Base-by-base conservation (phyloP, 2,797 vertebrate species). In the Spinus olivaceus region DNA sequence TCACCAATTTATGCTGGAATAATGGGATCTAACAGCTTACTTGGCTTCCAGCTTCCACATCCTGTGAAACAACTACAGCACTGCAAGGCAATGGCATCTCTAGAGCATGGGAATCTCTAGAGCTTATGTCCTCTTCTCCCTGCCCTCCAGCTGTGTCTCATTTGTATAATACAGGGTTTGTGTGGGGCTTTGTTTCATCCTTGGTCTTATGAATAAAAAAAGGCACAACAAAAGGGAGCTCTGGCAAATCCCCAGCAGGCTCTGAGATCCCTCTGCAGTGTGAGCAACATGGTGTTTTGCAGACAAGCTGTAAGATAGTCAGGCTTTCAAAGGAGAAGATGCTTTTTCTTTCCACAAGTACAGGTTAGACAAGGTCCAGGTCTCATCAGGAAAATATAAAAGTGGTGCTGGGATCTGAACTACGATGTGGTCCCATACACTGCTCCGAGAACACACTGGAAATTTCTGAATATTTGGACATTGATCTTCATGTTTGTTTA, bases 171-270 rank as follows among this genome's bases (percentile, higher is more conserved):
- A 32, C 61, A 79, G 64, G 30, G 33, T 54, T 60, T 95, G 82
- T 90, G 59, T 35, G 83, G 44, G 59, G 59, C 87, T 93, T 95
- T 93, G 86, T 95, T 76, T 89, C 51, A 37, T 90, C 64, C 49
- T 94, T 54, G 50, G 30, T 82, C 61, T 77, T 73, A 42, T 0
- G 2, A 88, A 94, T 51, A 90, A 69, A 78, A 82, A 95, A 78
- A 86, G 57, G 28, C 47, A 47, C 33, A 63, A 69, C 65, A 69
- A 95, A 93, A 92, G 53, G 64, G 37, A 92, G 37, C 30, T 78
- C 77, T 94, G 89, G 85, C 91, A 79, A 85, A 79, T 41, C 10
- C 63, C 82, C 82, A 92, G 49, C 47, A 28, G 57, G 44, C 66
- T 71, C 81, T 64, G 71, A 95, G 79, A 49, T 85, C 33, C 28